Evolutionary conservation across 2,113 vertebrate species (phyloP), one percentile per base, ranked within the genome.

Genomic region (Antennarius striatus): DNA sequence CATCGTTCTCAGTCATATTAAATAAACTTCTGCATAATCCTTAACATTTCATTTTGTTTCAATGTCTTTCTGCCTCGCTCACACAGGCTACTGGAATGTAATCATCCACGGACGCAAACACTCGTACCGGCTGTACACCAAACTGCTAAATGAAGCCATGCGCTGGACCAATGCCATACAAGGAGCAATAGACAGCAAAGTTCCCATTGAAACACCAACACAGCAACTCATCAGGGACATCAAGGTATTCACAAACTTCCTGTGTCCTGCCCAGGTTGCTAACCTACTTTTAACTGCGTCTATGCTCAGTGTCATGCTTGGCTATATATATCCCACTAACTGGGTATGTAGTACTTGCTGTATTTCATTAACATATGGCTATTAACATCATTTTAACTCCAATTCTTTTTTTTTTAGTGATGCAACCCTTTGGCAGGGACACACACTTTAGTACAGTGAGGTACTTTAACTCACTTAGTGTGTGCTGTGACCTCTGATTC

Each of bases 191-290:
- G 96, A 98, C 89, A 95, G 86, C 91, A 98, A 98, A 73, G 92
- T 93, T 32, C 95, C 95, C 79, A 97, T 97, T 10, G 95, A 98
- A 92, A 98, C 96, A 0, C 96, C 96, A 8, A 98, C 96, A 0
- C 96, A 98, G 78, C 95, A 97, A 4, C 95, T 98, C 70, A 98
- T 98, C 79, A 93, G 93, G 71, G 96, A 98, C 88, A 96, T 98
- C 82, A 96, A 95, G 94, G 96, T 96, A 93, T 48, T 85, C 86
- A 59, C 22, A 28, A 5, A 4, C 9, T 43, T 5, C 5, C 1
- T 36, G 57, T 46, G 6, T 32, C 64, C 17, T 52, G 5, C 10
- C 17, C 6, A 3, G 4, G 43, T 32, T 46, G 15, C 10, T 49
- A 3, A 29, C 48, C 3, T 28, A 10, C 7, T 47, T 16, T 6